A percentile compares a stretch with the other conserved stretches of the same genome.
Conservation (phyloP, 2,888 invertebrate species). For the Beris chalybata region DNA sequence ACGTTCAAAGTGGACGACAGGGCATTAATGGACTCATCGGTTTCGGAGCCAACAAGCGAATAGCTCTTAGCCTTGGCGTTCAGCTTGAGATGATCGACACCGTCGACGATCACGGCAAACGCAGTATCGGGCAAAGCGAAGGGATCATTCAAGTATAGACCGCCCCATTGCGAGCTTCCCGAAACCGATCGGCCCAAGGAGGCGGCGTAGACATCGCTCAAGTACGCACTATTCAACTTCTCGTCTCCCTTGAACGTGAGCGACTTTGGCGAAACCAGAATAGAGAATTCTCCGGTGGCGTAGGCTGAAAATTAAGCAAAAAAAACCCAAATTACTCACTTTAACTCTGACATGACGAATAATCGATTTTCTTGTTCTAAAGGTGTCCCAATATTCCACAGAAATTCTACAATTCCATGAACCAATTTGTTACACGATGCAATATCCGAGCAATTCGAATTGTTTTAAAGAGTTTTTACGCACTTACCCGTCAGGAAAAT, state of each 20-base stretch:
- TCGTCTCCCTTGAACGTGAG: conserved; percentile 69
- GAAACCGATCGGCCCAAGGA: conserved; percentile 73
- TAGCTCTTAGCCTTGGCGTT: conserved; percentile 47
- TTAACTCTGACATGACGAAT: too few species aligned
- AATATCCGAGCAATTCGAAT: conserved; percentile 8
- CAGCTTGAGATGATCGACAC: conserved; percentile 58
- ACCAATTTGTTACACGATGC: too few species aligned
- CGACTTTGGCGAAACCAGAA: conserved; percentile 70
- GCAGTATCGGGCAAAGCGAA: conserved; percentile 74
- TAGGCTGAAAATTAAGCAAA: conserved; percentile 42
- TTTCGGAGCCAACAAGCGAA: conserved; percentile 45
- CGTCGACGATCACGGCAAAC: conserved; percentile 71
- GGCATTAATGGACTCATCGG: conserved; percentile 56
- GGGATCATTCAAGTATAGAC: conserved; percentile 68
- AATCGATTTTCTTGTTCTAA: too few species aligned
- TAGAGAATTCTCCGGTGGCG: conserved; percentile 62
- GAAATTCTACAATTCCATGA: too few species aligned
- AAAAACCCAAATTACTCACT: neutral
- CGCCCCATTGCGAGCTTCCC: conserved; percentile 71
- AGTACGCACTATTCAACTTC: conserved; percentile 62
- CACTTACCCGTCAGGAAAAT: conserved; percentile 53
- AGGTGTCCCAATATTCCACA: too few species aligned
- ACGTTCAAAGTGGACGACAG: conserved; percentile 65
- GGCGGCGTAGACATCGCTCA: conserved; percentile 72
- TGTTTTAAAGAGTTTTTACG: neutral